Evolutionary conservation across 2,113 vertebrate species (phyloP), one percentile per base, ranked within the genome.

Genomic region (Urocolius indicus): DNA sequence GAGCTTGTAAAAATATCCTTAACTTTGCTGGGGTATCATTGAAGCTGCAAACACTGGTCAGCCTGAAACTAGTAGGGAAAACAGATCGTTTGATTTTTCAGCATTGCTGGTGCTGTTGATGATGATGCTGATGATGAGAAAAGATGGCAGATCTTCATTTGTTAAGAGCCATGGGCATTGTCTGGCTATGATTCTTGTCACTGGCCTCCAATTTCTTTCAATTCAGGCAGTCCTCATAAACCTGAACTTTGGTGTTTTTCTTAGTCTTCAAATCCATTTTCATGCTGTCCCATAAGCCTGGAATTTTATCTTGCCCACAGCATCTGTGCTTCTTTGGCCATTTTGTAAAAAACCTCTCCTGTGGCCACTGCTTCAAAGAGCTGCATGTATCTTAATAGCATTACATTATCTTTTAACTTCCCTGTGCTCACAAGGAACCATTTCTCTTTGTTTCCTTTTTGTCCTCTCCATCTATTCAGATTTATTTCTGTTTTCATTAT

Each of bases 1-100:
- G 66, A 80, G 62, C 59, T 89, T 79, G 43, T 87, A 95, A 94
- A 94, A 92, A 94, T 91, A 92, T 55, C 67, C 62, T 79, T 83
- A 72, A 63, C 51, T 80, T 90, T 92, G 69, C 48, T 57, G 66
- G 84, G 58, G 36, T 84, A 27, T 73, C 52, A 91, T 66, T 89
- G 80, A 91, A 90, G 66, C 74, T 93, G 74, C 73, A 83, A 68
- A 76, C 45, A 45, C 36, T 38, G 77, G 58, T 66, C 67, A 84
- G 13, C 83, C 80, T 87, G 26, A 89, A 48, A 63, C 62, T 65
- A 41, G 48, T 65, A 77, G 19, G 29, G n/a, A 48, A 91, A 94
- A 65, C 36, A 73, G 9, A 51, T 68, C 54, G 15, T 61, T 65
- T 81, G 34, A 63, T 94, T 93, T 97, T 94, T 79, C 46, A 69